Evolutionary conservation across 1,140 invertebrate species (phyloP).

Genomic region (Campoletis sonorensis): DNA sequence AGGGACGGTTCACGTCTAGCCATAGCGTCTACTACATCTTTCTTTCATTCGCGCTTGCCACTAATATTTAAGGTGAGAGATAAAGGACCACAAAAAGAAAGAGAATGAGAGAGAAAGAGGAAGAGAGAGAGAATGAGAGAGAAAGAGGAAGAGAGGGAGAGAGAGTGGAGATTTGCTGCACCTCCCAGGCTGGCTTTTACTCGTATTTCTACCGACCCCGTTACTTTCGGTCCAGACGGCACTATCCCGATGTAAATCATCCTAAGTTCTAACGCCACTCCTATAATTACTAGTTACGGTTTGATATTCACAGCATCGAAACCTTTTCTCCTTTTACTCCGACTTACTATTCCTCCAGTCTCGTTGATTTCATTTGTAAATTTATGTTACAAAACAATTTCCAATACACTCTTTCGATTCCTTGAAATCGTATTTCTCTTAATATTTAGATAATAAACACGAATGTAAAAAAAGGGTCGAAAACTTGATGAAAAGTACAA

Average conservation of each 20-base stretch:
- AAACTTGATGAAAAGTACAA: too few relatives aligned
- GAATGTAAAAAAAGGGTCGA: too few relatives aligned
- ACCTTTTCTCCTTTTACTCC: too few relatives aligned
- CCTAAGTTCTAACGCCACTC: conserved; percentile 67
- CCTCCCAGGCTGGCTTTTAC: conserved; percentile 18
- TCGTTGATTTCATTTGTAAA: too few relatives aligned
- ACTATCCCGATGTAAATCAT: conserved; percentile 68
- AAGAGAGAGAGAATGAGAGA: conserved; percentile 63
- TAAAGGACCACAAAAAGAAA: conserved; percentile 61
- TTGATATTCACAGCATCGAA: too few relatives aligned
- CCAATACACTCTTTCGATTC: too few relatives aligned
- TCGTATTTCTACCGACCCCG: not conserved
- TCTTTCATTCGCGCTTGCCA: not conserved
- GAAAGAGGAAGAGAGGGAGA: too few relatives aligned
- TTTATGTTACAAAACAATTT: too few relatives aligned
- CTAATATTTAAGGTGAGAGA: conserved; percentile 57
- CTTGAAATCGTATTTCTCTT: too few relatives aligned
- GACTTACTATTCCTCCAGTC: too few relatives aligned
- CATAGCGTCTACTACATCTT: conserved; percentile 43
- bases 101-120: conserved; percentile 31
- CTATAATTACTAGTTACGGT: conserved; percentile 66
- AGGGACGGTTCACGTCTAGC: conserved; percentile 67
- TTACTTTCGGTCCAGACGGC: conserved; percentile 35
- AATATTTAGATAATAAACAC: too few relatives aligned
- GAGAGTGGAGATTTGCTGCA: conserved; percentile 41